Conservation (phyloP, 2,113 vertebrate genomes). For the Tenrec ecaudatus region DNA sequence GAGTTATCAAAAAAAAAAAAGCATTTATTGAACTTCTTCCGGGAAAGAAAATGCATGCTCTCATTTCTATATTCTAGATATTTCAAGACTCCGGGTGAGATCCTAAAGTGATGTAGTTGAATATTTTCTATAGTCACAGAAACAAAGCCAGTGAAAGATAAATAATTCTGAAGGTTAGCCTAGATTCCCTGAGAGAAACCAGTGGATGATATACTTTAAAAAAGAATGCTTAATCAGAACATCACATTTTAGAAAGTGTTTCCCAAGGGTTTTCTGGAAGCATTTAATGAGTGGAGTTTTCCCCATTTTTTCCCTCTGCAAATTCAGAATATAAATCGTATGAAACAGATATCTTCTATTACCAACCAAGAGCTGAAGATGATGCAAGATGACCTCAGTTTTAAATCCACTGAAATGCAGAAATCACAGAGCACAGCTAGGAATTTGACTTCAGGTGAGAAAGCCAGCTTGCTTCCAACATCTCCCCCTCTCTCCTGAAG, state of each 20-base stretch:
- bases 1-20: not conserved
- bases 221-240: slow-evolving; percentile 1
- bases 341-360: slow-evolving; percentile 93
- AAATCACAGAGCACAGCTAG: slow-evolving; percentile 96
- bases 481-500: not conserved
- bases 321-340: slow-evolving; percentile 92
- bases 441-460: slow-evolving; percentile 93
- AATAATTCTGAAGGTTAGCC: not conserved
- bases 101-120: slow-evolving; percentile 35
- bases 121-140: slow-evolving; percentile 47
- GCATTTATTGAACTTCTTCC: slow-evolving; percentile 3
- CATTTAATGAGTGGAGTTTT: not conserved
- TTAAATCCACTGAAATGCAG: slow-evolving; percentile 97
- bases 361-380: slow-evolving; percentile 94
- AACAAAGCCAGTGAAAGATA: slow-evolving; percentile 32
- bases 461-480: slow-evolving; percentile 13
- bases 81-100: slow-evolving; percentile 31
- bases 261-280: slow-evolving; percentile 35
- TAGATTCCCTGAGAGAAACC: not conserved
- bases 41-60: not conserved
- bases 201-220: not conserved
- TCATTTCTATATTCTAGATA: slow-evolving; percentile 43
- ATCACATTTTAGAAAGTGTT: slow-evolving; percentile 35
- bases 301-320: slow-evolving; percentile 67
- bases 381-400: slow-evolving; percentile 97